A percentile compares a stretch with the other conserved stretches of the same genome.
phyloP scores from a whole-genome alignment of 2,113 vertebrate genomes.

The Butastur rufipennis region DNA sequence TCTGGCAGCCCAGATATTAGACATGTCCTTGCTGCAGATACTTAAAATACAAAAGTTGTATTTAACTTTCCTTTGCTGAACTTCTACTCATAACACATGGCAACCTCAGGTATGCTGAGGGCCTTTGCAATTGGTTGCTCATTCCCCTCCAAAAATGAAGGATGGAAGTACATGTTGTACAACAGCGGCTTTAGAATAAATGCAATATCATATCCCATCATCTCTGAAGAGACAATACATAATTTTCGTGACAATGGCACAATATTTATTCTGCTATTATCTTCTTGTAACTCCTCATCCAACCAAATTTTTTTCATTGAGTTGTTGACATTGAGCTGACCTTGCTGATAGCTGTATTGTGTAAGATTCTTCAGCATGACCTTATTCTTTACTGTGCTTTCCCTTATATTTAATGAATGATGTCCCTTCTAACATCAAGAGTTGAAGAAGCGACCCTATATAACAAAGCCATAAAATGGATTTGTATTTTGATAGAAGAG shows the following conservation, averaged over 20 bases:
- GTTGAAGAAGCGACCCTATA: not conserved
- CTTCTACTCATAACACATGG: not conserved
- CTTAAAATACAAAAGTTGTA: not conserved
- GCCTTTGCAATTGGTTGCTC: not conserved
- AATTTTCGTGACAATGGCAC: not conserved
- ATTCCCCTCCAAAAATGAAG: not conserved
- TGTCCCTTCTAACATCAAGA: not conserved
- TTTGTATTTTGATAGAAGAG: not conserved
- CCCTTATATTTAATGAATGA: not conserved
- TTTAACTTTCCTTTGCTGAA: not conserved
- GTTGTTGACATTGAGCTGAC: not conserved
- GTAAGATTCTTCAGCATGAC: not conserved
- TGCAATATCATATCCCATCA: not conserved
- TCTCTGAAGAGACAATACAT: not conserved
- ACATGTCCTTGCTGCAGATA: not conserved
- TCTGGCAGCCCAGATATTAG: not conserved
- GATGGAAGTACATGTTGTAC: not conserved
- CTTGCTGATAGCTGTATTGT: not conserved
- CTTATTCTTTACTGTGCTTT: not conserved
- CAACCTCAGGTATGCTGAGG: not conserved
- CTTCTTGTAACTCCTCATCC: not conserved
- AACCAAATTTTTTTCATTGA: not conserved
- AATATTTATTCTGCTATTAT: not conserved
- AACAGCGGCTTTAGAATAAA: not conserved
- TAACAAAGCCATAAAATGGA: not conserved